Evolutionary conservation across 2,113 vertebrate species (phyloP), one percentile per base, ranked within the genome.

Genomic region (Sarotherodon lohbergeri): DNA sequence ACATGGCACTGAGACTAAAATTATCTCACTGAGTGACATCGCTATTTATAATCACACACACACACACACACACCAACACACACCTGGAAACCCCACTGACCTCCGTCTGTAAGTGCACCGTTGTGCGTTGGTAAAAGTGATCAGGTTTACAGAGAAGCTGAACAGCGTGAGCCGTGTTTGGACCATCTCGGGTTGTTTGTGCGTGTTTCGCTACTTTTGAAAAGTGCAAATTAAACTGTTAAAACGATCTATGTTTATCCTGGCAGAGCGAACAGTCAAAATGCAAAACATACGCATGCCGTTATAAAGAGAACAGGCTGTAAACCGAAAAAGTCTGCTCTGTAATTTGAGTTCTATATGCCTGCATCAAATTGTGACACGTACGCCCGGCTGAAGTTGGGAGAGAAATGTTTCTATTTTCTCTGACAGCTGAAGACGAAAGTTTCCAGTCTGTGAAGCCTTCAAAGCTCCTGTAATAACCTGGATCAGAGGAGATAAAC

Each of bases 181-280:
- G 73, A 52, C 11, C 17, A 8, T 50, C 71, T 0, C 9, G 73
- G 48, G 9, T 32, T 78, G 46, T 34, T 12, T 52, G 73, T 52
- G 29, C 43, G 41, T 19, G 43, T 78, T 78, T 78, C 3, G 11
- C 16, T 78, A 78, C 41, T 52, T 78, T 78, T n/a, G 73, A 52
- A 78, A 78, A 78, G 73, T 34, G 73, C 73, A 78, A 78, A 78
- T 78, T 78, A 52, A 78, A 13, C 46, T 78, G 73, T 78, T 78
- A 34, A 78, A 78, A 0, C 0, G 27, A 9, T 52, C 73, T 52
- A 78, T 52, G 73, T 78, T 78, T 52, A 12, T 50, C 43, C 73
- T 48, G 41, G 73, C 73, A n/a, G 17, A 34, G 73, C 6, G 1
- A 2, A 32, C 17, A 4, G 3, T 78, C 10, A 34, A 50, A 78